Conservation (phyloP, 1,140 invertebrate species). For the Rhagoletis pomonella region DNA sequence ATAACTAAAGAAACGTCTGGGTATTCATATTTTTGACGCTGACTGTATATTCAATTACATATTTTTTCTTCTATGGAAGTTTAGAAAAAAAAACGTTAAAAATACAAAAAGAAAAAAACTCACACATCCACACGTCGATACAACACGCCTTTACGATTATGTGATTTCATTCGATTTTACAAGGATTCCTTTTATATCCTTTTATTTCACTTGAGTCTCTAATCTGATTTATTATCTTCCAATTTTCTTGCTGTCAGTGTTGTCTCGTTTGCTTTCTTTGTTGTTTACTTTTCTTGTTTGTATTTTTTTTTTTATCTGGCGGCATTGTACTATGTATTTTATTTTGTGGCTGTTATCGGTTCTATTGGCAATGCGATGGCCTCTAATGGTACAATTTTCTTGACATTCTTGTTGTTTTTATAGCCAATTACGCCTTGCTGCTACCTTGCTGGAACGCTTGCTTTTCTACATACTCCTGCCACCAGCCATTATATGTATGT, state of each 20-base stretch:
- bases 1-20: too few species aligned
- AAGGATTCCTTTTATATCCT: neutral
- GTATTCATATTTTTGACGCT: too few species aligned
- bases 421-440: neutral
- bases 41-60: too few species aligned
- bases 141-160: slow-evolving; percentile 37
- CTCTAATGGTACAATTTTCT: slow-evolving; percentile 19
- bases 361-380: slow-evolving; percentile 32
- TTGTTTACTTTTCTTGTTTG: neutral
- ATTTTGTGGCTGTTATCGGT: neutral
- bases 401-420: slow-evolving; percentile 12
- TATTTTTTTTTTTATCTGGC: neutral
- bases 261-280: neutral
- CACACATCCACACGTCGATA: too few species aligned
- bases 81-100: too few species aligned
- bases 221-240: slow-evolving; percentile 45
- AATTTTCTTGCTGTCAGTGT: slow-evolving; percentile 7
- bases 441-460: neutral
- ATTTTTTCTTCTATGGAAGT: too few species aligned
- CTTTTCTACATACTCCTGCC: too few species aligned
- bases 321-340: neutral
- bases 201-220: slow-evolving; percentile 32
- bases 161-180: slow-evolving; percentile 47
- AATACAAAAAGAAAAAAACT: too few species aligned
- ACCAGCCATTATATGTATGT: neutral